phyloP scores from a whole-genome alignment of 2,888 invertebrate species.

The Periphyllus acericola region DNA sequence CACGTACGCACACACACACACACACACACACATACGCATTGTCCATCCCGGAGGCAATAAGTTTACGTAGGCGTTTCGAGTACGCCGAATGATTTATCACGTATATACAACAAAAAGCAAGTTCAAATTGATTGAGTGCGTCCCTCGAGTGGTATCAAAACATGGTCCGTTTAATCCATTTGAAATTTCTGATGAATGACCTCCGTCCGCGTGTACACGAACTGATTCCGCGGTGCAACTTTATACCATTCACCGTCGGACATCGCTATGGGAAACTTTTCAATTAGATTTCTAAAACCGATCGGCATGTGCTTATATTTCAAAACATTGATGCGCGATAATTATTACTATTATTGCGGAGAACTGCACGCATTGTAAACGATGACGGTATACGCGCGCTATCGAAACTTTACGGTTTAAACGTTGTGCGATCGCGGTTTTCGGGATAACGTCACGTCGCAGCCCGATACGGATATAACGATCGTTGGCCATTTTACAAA shows the following conservation, averaged over 20 bases:
- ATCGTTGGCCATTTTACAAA: too few species aligned
- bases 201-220: not conserved
- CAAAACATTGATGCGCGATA: not conserved
- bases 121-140: slow-evolving; percentile 38
- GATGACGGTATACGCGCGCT: not conserved
- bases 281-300: slow-evolving; percentile 30
- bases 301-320: slow-evolving; percentile 19
- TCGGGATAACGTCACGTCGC: too few species aligned
- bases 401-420: not conserved
- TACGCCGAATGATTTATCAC: slow-evolving; percentile 18
- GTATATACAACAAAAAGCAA: not conserved
- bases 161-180: slow-evolving; percentile 25
- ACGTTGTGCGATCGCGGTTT: not conserved
- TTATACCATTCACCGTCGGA: not conserved
- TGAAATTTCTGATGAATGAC: slow-evolving; percentile 3
- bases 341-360: too few species aligned
- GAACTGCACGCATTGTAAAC: too few species aligned
- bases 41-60: not conserved
- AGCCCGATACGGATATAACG: too few species aligned
- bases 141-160: slow-evolving; percentile 9
- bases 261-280: slow-evolving; percentile 7
- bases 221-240: not conserved
- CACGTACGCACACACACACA: too few species aligned
- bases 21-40: too few species aligned
- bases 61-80: not conserved